Base-by-base conservation (phyloP, 2,113 vertebrate genomes). In the Rhabdornis inornatus region DNA sequence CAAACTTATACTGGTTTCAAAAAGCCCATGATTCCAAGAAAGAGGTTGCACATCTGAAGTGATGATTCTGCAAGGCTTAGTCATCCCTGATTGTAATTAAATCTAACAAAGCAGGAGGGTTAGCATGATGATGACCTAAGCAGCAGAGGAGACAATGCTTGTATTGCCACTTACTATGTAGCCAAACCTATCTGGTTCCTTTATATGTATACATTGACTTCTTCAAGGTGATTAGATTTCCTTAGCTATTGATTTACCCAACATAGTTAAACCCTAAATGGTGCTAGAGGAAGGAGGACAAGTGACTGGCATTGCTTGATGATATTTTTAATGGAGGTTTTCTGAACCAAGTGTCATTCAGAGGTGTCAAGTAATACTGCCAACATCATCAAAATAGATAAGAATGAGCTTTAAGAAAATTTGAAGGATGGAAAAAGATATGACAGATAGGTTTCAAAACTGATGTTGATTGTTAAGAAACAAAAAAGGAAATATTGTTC, bases 191-290 rank as follows among this genome's bases (percentile, higher is more conserved):
- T n/a, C 75, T 89, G 17, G 6, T 94, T 94, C 77, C 59, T 94
- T 95, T 90, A n/a, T 85, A 17, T 39, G 21, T 71, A 44, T 83
- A 31, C 72, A 86, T 65, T 83, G 85, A 93, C 83, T 95, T 89
- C 63, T 77, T 74, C 76, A 85, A 65, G 72, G 68, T 96, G 92
- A 94, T 95, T 91, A 95, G 95, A 95, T 96, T 95, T n/a, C 87
- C 40, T 89, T 96, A 90, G 72, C 16, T 95, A 66, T 94, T 96
- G 91, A 97, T 96, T 97, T 93, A 86, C 22, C 25, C 39, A 68
- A 76, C 42, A 55, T 50, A 91, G 89, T 94, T 97, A 97, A 97
- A 97, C 60, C 83, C 79, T 96, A 92, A 96, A 87, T 95, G 65
- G 72, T 90, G 28, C 28, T 77, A 30, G 23, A 60, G 44, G 30